A percentile compares a stretch with the other conserved stretches of the same genome.
These are phyloP conservation scores for Zaprionus nigranus DNA, from an alignment of 1,140 invertebrate species.

Conservation along the genomic window DNA sequence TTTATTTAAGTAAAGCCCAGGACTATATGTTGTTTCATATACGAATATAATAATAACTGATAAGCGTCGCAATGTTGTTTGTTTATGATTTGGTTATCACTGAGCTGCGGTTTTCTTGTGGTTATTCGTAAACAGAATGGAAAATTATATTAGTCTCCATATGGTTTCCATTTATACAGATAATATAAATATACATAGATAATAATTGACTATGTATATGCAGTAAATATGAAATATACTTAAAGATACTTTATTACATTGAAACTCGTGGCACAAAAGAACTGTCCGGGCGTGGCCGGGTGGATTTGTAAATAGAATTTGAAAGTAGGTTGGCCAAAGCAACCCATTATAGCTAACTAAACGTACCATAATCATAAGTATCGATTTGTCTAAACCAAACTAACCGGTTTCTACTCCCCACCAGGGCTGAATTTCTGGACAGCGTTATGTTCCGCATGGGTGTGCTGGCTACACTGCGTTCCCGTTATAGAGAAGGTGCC, in stretches of 20 bases:
- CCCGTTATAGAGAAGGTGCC: constrained; percentile 91
- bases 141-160: not conserved
- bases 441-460: constrained; percentile 97
- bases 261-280: not conserved
- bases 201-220: not conserved
- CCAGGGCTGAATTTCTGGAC: constrained; percentile 92
- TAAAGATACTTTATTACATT: not conserved
- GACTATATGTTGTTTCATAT: not conserved
- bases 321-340: not conserved
- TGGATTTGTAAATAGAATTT: not conserved
- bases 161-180: not conserved
- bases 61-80: not conserved
- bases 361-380: not conserved
- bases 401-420: constrained; percentile 67
- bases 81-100: constrained; percentile 1
- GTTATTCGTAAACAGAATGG: not conserved
- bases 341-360: not conserved
- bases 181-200: not conserved
- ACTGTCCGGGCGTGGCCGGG: not conserved
- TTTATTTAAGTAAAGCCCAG: not conserved
- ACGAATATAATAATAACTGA: not conserved
- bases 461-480: constrained; percentile 94
- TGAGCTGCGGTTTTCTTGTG: not conserved
- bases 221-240: not conserved
- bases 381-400: constrained; percentile 40